These are phyloP conservation scores for Myocastor coypus DNA, from an alignment of 2,113 vertebrate genomes.

Conservation along the genomic window DNA sequence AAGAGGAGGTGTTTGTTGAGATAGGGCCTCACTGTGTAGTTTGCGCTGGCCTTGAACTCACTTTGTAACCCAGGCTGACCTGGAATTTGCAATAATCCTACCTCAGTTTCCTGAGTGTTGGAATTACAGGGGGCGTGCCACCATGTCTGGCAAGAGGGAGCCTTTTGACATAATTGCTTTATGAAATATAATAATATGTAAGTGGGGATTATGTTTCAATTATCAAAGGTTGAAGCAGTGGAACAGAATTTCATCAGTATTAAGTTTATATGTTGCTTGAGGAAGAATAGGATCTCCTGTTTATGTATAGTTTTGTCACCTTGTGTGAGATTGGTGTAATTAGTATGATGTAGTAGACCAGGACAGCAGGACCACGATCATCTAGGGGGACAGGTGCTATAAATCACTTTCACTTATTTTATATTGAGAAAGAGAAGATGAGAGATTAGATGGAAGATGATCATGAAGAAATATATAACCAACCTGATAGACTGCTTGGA, in stretches of 20 bases:
- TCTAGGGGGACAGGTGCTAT: not conserved
- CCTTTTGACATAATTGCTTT: not conserved
- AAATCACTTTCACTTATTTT: constrained; percentile 56
- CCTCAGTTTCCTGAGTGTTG: not conserved
- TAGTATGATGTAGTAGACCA: not conserved
- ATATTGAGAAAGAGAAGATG: constrained; percentile 45
- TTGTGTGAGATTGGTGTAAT: not conserved
- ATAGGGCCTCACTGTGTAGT: not conserved
- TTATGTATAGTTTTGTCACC: constrained; percentile 34
- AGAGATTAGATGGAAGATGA: constrained; percentile 47
- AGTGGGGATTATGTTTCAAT: constrained; percentile 46
- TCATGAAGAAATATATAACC: constrained; percentile 40
- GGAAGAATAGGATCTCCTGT: not conserved
- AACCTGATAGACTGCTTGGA: constrained; percentile 39
- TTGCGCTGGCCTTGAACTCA: not conserved
- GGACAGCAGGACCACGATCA: not conserved
- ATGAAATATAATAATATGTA: constrained; percentile 48
- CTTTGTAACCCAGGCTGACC: not conserved
- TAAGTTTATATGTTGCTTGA: constrained; percentile 54
- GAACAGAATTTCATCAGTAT: not conserved
- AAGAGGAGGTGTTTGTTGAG: not conserved
- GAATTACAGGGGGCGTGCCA: not conserved
- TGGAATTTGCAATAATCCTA: not conserved
- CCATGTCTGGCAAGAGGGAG: not conserved
- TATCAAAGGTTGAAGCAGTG: constrained; percentile 40